Evolutionary conservation across 1,140 invertebrate species (phyloP).

Genomic region (Telenomus remus): DNA sequence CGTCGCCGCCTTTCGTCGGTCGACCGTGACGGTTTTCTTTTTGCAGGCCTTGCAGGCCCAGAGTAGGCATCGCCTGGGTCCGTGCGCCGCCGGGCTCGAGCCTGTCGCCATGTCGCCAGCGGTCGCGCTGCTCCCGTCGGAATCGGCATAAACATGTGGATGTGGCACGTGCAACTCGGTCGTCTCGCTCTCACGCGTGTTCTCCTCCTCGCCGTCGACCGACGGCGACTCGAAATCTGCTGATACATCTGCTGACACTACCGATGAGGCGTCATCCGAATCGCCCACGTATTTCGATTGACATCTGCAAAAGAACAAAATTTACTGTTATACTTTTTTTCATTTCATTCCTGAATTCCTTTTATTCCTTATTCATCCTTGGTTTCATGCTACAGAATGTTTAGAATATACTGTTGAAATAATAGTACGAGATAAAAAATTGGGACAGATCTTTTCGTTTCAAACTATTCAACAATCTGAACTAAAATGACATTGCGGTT

Average conservation of each 20-base stretch:
- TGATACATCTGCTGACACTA: conserved; percentile 68
- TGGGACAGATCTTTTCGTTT: too few relatives aligned
- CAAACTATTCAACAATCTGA: too few relatives aligned
- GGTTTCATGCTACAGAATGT: too few relatives aligned
- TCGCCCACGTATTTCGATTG: conserved; percentile 66
- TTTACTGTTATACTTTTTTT: too few relatives aligned
- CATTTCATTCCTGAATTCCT: too few relatives aligned
- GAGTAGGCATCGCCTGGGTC: conserved; percentile 86
- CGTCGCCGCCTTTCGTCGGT: conserved; percentile 96
- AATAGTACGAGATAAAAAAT: too few relatives aligned
- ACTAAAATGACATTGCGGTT: too few relatives aligned
- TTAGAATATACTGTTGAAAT: too few relatives aligned
- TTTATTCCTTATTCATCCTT: too few relatives aligned
- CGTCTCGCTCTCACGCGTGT: conserved; percentile 63
- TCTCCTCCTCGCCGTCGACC: conserved; percentile 66
- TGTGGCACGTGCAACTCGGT: conserved; percentile 69
- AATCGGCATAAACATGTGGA: conserved; percentile 65
- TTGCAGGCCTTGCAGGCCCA: conserved; percentile 98
- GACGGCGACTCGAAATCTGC: conserved; percentile 68
- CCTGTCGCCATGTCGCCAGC: not conserved
- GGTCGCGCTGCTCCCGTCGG: conserved; percentile 2
- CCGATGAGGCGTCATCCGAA: conserved; percentile 70
- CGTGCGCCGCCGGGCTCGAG: conserved; percentile 50
- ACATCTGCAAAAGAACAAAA: conserved; percentile 48
- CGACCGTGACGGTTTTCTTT: conserved; percentile 94